These are phyloP conservation scores for Drosophila jambulina DNA, from an alignment of 1,140 invertebrate species.

Conservation along the genomic window DNA sequence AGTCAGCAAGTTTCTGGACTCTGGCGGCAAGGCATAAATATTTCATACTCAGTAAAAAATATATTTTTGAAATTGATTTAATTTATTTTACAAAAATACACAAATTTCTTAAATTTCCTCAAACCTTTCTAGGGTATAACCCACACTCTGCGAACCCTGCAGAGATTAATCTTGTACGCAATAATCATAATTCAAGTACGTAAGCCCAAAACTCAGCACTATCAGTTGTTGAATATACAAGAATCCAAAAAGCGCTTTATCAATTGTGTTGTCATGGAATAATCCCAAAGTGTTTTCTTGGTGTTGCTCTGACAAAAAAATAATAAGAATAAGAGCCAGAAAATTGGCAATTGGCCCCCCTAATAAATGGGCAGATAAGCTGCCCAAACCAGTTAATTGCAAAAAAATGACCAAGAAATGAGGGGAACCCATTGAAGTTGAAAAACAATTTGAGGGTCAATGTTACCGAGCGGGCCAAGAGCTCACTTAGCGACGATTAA, in stretches of 20 bases:
- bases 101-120: too few relatives aligned
- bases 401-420: background rate
- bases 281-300: constrained; percentile 25
- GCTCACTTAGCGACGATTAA: background rate
- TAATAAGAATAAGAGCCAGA: background rate
- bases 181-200: constrained; percentile 17
- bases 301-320: background rate
- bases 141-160: background rate
- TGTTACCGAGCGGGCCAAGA: constrained; percentile 19
- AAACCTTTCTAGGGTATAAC: background rate
- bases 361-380: constrained; percentile 32
- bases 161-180: constrained; percentile 17
- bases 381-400: constrained; percentile 11
- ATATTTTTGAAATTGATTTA: background rate
- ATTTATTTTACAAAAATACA: background rate
- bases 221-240: constrained; percentile 7
- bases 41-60: too few relatives aligned
- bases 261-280: constrained; percentile 46
- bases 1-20: too few relatives aligned
- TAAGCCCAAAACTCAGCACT: background rate
- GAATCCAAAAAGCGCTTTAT: constrained; percentile 20
- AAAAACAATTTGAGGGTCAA: constrained; percentile 30
- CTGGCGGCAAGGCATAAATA: too few relatives aligned
- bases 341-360: constrained; percentile 13
- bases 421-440: background rate